Evolutionary conservation across 2,888 invertebrate genomes (phyloP), one percentile per base, ranked within the genome.

Genomic region (Lithosia quadra): DNA sequence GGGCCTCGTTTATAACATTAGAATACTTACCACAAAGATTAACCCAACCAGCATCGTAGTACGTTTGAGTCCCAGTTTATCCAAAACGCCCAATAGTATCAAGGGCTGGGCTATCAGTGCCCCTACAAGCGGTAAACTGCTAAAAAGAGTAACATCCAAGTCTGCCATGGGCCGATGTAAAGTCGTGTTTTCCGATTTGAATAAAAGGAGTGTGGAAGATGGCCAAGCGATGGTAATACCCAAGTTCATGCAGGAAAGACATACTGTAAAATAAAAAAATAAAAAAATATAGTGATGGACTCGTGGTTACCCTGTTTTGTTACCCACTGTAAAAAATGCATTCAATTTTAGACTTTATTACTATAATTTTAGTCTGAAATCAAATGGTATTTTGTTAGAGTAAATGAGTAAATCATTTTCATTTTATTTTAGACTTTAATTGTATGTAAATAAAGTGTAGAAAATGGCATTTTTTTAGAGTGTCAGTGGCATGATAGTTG

Each of bases 191-290:
- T 74, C 71, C 0, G 91, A 90, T 13, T 81, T 83, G 82, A 92
- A 92, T 36, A 91, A 86, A 0, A 77, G 76, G 2, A 91, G 74
- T 0, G 89, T 91, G 0, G 89, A 89, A 0, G 92, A 91, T 0
- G 92, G 92, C 91, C 91, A 92, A 0, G 90, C 84, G 68, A 85
- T 87, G 71, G 89, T 84, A 2, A 92, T 64, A 0, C 92, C 92
- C 79, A 91, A 79, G 10, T 83, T 87, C 58, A 86, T 67, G 68
- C 88, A 88, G 21, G 88, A 79, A 77, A 85, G 88, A 76, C 89
- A 86, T 24, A 89, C 92, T 92, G 84, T 4, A 86, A 87, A 49
- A 62, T 61, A 60, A 22, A 49, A 49, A 43, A 43, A 18, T 4
- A 5, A 8, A 49, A n/a, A 9, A 43, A 0, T 49, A n/a, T n/a